Conservation (phyloP, 1,140 invertebrate species). For the Branchinecta lindahli region DNA sequence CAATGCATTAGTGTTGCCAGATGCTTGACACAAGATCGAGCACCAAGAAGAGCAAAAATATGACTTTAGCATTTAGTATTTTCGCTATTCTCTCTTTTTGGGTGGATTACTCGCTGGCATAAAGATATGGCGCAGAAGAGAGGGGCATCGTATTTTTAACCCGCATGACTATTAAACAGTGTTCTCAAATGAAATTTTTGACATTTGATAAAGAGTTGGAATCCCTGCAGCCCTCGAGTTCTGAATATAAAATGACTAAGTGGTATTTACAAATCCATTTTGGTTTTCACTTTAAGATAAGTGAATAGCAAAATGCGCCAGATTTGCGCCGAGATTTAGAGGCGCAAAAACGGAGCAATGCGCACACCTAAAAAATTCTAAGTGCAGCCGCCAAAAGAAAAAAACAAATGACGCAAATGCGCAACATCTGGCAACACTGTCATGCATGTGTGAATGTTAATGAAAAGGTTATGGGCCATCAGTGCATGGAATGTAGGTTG, state of each 20-base stretch:
- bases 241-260: conserved; percentile 4
- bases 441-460: conserved; percentile 9
- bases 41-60: too few species aligned
- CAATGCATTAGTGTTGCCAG: too few species aligned
- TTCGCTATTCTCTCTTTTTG: too few species aligned
- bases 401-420: neutral
- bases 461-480: neutral
- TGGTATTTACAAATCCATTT: conserved; percentile 4
- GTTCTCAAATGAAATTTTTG: neutral
- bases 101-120: conserved; percentile 1
- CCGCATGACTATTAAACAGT: neutral
- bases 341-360: neutral
- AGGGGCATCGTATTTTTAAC: neutral
- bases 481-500: neutral
- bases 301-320: neutral
- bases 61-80: too few species aligned
- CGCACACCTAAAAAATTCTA: neutral
- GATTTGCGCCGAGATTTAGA: neutral
- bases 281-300: neutral
- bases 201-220: conserved; percentile 2
- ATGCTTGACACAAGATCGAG: too few species aligned
- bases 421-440: neutral
- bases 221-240: neutral
- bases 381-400: neutral
- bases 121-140: neutral